Evolutionary conservation across 2,113 vertebrate species (phyloP).

Genomic region (Malurus cyaneus): DNA sequence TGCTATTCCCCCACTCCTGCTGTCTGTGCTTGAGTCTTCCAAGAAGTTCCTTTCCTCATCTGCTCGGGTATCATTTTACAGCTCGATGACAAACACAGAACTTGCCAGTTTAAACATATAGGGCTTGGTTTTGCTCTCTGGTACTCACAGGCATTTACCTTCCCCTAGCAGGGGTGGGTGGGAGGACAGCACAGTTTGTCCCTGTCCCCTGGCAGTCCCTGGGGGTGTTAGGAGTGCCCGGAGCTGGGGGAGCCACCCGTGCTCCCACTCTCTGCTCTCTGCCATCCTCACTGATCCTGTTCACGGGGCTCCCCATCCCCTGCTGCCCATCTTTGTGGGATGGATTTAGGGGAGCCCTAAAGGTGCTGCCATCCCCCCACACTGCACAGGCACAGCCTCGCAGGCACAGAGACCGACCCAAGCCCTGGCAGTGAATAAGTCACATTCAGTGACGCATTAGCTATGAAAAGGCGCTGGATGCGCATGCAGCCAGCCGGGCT

Average conservation of each 20-base stretch:
- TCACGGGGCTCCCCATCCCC: not conserved
- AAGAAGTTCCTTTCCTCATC: slow-evolving; percentile 65
- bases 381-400: not conserved
- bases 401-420: not conserved
- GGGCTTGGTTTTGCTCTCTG: slow-evolving; percentile 13
- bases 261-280: not conserved
- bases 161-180: not conserved
- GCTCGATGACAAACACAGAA: slow-evolving; percentile 54
- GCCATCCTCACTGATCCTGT: rapidly evolving
- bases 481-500: not conserved
- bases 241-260: not conserved
- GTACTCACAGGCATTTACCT: not conserved
- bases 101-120: slow-evolving; percentile 62
- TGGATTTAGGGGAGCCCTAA: rapidly evolving
- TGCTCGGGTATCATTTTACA: slow-evolving; percentile 60
- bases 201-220: rapidly evolving
- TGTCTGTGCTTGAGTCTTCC: slow-evolving; percentile 55
- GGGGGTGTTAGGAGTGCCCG: rapidly evolving
- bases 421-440: not conserved
- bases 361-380: not conserved
- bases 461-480: not conserved
- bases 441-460: rapidly evolving
- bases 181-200: not conserved
- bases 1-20: slow-evolving; percentile 62
- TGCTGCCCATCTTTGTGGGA: rapidly evolving